These are phyloP conservation scores for Diabrotica balteata DNA, from an alignment of 2,888 invertebrate species.

Conservation along the genomic window DNA sequence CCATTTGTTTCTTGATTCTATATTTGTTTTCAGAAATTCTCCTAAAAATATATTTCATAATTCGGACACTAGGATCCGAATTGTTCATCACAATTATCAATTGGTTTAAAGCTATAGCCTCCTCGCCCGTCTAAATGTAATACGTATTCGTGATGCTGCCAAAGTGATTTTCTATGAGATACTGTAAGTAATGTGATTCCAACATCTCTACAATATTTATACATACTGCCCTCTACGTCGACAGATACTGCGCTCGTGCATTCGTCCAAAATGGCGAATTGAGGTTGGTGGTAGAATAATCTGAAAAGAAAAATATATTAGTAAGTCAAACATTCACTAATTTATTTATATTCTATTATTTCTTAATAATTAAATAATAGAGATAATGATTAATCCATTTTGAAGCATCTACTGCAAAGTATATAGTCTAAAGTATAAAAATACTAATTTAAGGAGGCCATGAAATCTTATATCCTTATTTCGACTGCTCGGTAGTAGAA, in stretches of 20 bases:
- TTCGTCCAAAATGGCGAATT: constrained; percentile 98
- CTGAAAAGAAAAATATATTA: constrained; percentile 4
- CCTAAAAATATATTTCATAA: too few species aligned
- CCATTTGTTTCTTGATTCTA: too few species aligned
- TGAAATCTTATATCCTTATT: too few species aligned
- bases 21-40: too few species aligned
- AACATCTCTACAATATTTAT: constrained; percentile 87
- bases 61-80: constrained; percentile 83
- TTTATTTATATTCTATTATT: too few species aligned
- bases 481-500: too few species aligned
- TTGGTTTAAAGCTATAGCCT: constrained; percentile 83
- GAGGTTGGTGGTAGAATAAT: constrained; percentile 95
- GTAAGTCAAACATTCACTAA: background rate
- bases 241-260: constrained; percentile 99
- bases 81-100: constrained; percentile 85
- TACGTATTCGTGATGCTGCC: constrained; percentile 97
- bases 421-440: too few species aligned
- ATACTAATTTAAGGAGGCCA: too few species aligned
- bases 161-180: constrained; percentile 95
- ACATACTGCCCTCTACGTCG: constrained; percentile 98
- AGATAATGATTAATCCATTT: too few species aligned
- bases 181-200: constrained; percentile 96
- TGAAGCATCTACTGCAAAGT: too few species aligned
- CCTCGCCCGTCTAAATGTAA: constrained; percentile 97
- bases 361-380: too few species aligned